A percentile compares a stretch with the other conserved stretches of the same genome.
These are phyloP conservation scores for Meteorus cinctellus DNA, from an alignment of 2,888 invertebrate genomes.

Conservation along the genomic window DNA sequence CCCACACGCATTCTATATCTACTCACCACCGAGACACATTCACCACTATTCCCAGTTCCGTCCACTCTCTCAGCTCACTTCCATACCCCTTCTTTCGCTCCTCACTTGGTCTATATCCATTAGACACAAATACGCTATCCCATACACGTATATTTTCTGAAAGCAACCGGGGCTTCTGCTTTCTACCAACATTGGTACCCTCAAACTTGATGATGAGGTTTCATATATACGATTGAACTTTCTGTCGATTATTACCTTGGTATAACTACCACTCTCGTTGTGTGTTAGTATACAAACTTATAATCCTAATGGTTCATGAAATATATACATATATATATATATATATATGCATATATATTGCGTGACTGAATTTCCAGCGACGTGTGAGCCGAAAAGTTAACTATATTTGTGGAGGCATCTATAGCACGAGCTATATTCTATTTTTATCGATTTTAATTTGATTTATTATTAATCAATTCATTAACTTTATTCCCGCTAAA, in stretches of 20 bases:
- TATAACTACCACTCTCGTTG: neutral
- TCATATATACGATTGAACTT: slow-evolving; percentile 7
- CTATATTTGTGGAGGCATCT: too few relatives aligned
- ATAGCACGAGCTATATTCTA: too few relatives aligned
- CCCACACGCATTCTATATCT: neutral
- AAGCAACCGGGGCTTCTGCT: neutral
- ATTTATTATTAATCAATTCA: too few relatives aligned
- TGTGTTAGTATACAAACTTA: neutral
- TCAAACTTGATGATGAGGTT: slow-evolving; percentile 7
- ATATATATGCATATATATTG: too few relatives aligned
- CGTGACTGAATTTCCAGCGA: too few relatives aligned
- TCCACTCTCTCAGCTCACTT: neutral
- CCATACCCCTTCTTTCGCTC: neutral
- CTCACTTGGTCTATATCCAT: neutral
- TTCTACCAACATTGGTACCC: neutral
- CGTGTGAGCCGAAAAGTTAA: too few relatives aligned
- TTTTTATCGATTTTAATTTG: too few relatives aligned
- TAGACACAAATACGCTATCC: neutral
- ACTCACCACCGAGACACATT: slow-evolving; percentile 1
- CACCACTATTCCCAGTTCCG: neutral
- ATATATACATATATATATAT: too few relatives aligned
- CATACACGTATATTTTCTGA: neutral
- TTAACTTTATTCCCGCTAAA: too few relatives aligned
- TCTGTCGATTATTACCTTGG: slow-evolving; percentile 3
- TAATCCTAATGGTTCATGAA: neutral